Conservation (phyloP, 2,888 invertebrate species). For the Dimorphilus gyrociliatus region DNA sequence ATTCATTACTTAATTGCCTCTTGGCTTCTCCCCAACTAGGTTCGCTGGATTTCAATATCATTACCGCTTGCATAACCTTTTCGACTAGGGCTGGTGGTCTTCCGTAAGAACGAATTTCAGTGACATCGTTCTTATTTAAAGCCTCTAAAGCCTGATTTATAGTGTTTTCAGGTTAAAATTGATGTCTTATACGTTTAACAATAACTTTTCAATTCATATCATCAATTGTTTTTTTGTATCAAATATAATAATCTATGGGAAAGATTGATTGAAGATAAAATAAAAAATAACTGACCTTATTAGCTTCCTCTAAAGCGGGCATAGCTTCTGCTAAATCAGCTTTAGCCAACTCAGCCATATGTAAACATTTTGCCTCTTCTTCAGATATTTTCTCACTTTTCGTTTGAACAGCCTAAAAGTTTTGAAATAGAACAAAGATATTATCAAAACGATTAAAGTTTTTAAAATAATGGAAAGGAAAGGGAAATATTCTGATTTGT, state of each 20-base stretch:
- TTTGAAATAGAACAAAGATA: too few relatives aligned
- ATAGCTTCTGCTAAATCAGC: constrained; percentile 66
- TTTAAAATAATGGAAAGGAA: too few relatives aligned
- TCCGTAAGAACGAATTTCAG: constrained; percentile 66
- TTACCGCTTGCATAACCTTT: constrained; percentile 62
- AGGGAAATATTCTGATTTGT: too few relatives aligned
- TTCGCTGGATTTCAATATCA: constrained; percentile 55
- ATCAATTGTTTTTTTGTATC: too few relatives aligned
- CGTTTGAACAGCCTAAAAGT: constrained; percentile 45
- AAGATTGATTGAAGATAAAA: constrained; percentile 1
- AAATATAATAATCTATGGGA: too few relatives aligned
- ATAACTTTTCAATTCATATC: too few relatives aligned
- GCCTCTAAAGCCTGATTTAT: constrained; percentile 54
- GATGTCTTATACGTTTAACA: too few relatives aligned
- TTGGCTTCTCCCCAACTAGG: constrained; percentile 70
- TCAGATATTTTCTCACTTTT: constrained; percentile 56
- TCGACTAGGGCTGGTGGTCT: constrained; percentile 65
- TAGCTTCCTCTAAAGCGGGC: constrained; percentile 70
- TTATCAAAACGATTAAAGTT: too few relatives aligned
- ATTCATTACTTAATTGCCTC: constrained; percentile 48
- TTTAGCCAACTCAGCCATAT: constrained; percentile 62
- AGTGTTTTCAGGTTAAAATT: too few relatives aligned
- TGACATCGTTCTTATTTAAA: constrained; percentile 65
- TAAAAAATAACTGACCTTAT: constrained; percentile 38
- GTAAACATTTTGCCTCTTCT: constrained; percentile 63